Evolutionary conservation across 2,797 vertebrate species (phyloP), one percentile per base, ranked within the genome.

Genomic region (Crocidura indochinensis): DNA sequence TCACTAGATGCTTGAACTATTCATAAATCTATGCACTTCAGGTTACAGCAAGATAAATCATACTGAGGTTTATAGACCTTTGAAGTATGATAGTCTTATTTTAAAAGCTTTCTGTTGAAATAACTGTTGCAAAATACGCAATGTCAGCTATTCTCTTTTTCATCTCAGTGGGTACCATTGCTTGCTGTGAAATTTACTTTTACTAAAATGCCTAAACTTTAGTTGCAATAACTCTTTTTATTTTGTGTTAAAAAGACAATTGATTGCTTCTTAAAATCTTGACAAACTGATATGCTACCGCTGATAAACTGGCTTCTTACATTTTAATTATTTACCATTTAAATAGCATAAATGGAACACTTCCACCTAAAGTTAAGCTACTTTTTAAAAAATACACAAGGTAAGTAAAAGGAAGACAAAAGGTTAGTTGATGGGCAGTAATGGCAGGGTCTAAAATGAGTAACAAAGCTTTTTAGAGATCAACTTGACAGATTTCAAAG

Each of bases 301-400:
- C 67, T 75, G 75, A 51, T 80, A 27, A 27, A 44, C 56, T 95
- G 73, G 14, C 29, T 95, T 51, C 81, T 47, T 94, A 14, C n/a
- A 87, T 94, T 95, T 97, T 93, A 92, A 91, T 72, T 93, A 71
- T 90, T 97, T 94, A 90, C 71, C 78, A 62, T 89, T 94, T 95
- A 60, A 60, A 20, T 20, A 19, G 56, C 19, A 19, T 60, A 80
- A 89, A 49, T 60, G 86, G 44, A 29, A 78, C 11, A 31, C n/a
- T 85, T 94, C 94, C 69, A 95, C 22, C 22, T 94, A 88, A 92
- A 92, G 86, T 51, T 76, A 22, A 1, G 8, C 87, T 95, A 60
- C 56, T 60, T 60, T 60, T 53, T 53, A 38, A 38, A 38, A 38
- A 2, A 38, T 38, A 69, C 22, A 53, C 65, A 95, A 97, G 65